Evolutionary conservation across 2,797 vertebrate species (phyloP).

Genomic region (Sciaenops ocellatus): DNA sequence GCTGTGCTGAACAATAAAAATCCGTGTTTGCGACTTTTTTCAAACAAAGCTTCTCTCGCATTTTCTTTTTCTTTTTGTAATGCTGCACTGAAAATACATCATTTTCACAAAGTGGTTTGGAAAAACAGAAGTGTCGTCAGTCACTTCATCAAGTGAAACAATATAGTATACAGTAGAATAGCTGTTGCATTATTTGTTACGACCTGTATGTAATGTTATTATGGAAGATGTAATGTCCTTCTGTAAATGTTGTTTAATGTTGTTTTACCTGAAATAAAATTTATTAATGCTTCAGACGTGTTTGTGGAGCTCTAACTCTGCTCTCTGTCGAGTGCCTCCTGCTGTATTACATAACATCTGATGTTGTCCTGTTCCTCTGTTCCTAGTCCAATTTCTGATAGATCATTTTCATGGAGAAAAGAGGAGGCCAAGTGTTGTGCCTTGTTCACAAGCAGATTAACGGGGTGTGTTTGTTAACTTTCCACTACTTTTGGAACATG

Average conservation of each 20-base stretch:
- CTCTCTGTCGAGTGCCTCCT: not conserved
- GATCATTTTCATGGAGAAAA: not conserved
- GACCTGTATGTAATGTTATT: constrained; percentile 94
- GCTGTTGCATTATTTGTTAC: constrained; percentile 93
- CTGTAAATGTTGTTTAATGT: constrained; percentile 95
- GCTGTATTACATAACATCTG: not conserved
- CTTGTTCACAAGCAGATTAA: not conserved
- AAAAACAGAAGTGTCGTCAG: constrained; percentile 81
- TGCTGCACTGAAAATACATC: constrained; percentile 87
- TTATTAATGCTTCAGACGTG: constrained; percentile 80
- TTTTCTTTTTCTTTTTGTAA: constrained; percentile 79
- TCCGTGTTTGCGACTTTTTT: constrained; percentile 75
- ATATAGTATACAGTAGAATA: constrained; percentile 89
- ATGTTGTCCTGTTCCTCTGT: not conserved
- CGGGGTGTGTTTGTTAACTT: not conserved
- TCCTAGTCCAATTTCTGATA: not conserved
- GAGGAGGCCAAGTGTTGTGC: not conserved
- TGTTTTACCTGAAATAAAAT: constrained; percentile 96
- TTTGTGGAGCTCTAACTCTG: not conserved
- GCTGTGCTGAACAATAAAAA: constrained; percentile 83
- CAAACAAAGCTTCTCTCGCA: constrained; percentile 77
- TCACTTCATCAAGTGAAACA: constrained; percentile 87
- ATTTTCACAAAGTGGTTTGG: constrained; percentile 85
- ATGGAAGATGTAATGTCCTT: constrained; percentile 96
- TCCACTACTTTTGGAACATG: not conserved